Evolutionary conservation across 2,113 vertebrate genomes (phyloP).

Genomic region (Seriola dumerili): DNA sequence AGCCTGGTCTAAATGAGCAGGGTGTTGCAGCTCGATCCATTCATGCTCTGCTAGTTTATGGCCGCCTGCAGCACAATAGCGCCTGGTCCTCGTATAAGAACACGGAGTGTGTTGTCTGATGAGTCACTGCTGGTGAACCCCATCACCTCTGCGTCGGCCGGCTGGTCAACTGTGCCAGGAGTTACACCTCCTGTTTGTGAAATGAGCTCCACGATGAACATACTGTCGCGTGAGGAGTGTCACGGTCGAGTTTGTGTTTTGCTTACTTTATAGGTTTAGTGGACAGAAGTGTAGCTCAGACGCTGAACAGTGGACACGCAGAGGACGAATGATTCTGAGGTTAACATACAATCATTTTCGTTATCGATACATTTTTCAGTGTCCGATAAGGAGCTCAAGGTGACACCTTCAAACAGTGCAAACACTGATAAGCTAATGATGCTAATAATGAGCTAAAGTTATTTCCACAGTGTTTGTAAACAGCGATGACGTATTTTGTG

Average conservation of each 20-base stretch:
- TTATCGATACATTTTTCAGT: too few relatives aligned
- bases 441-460: too few relatives aligned
- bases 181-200: conserved; percentile 24
- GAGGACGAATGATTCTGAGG: background rate
- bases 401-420: too few relatives aligned
- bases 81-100: conserved; percentile 27
- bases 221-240: conserved; percentile 13
- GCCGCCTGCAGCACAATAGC: conserved; percentile 58
- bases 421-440: too few relatives aligned
- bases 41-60: conserved; percentile 60
- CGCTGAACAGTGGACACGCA: background rate
- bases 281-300: background rate
- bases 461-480: too few relatives aligned
- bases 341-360: too few relatives aligned
- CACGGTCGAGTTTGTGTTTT: background rate
- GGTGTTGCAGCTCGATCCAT: conserved; percentile 57
- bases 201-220: conserved; percentile 26
- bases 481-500: too few relatives aligned
- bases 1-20: conserved; percentile 56
- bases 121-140: conserved; percentile 59
- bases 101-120: conserved; percentile 45
- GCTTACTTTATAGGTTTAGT: conserved; percentile 10
- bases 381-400: too few relatives aligned
- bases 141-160: conserved; percentile 49
- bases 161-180: conserved; percentile 30